A percentile compares a stretch with the other conserved stretches of the same genome.
Conservation (phyloP, 1,140 invertebrate genomes). For the Lineus longissimus region DNA sequence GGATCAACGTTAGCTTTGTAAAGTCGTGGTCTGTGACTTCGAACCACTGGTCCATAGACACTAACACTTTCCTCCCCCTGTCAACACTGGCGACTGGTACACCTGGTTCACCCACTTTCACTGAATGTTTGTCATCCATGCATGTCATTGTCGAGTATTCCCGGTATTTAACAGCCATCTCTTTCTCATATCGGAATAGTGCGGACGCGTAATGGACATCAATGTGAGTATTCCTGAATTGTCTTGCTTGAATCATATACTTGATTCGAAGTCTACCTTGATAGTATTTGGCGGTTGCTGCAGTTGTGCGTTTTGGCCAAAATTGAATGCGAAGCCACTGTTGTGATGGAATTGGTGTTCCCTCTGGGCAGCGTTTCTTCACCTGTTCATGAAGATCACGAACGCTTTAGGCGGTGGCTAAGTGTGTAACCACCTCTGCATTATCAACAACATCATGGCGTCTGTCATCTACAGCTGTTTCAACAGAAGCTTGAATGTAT, state of each 20-base stretch:
- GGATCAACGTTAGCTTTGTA: conserved; percentile 20
- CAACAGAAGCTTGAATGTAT: conserved; percentile 14
- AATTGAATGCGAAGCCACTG: conserved; percentile 18
- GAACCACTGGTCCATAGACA: conserved; percentile 16
- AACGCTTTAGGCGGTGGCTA: conserved; percentile 16
- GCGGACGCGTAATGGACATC: conserved; percentile 24
- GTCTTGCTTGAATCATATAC: conserved; percentile 19
- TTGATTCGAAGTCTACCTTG: conserved; percentile 23
- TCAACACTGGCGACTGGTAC: conserved; percentile 26
- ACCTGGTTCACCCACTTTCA: conserved; percentile 24
- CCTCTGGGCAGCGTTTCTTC: conserved; percentile 1
- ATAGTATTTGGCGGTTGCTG: conserved; percentile 12
- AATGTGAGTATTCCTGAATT: conserved; percentile 21
- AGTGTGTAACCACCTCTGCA: not conserved
- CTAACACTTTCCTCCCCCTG: conserved; percentile 21
- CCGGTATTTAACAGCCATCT: conserved; percentile 20
- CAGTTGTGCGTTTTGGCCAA: conserved; percentile 10
- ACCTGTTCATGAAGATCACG: conserved; percentile 12
- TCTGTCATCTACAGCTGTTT: conserved; percentile 20
- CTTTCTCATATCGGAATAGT: conserved; percentile 18
- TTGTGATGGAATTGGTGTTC: conserved; percentile 9
- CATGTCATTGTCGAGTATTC: conserved; percentile 13
- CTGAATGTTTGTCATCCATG: conserved; percentile 30
- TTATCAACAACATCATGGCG: conserved; percentile 5
- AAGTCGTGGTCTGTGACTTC: conserved; percentile 23